Percentiles rank a stretch among this genome's conserved stretches.
phyloP scores from a whole-genome alignment of 2,797 vertebrate genomes.

The Phaenicophaeus curvirostris region DNA sequence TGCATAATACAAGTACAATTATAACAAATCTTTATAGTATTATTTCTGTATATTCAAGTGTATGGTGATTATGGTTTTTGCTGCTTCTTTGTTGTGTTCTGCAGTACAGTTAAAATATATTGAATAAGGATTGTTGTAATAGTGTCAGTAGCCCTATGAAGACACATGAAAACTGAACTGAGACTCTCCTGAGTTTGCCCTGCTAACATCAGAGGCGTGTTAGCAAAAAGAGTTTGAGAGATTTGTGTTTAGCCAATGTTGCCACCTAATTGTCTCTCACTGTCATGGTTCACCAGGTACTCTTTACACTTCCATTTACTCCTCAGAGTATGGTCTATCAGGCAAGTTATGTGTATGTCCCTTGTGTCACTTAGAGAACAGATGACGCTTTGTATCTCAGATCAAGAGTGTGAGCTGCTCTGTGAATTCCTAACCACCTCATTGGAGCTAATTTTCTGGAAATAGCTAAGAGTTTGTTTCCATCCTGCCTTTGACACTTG shows the following conservation, averaged over 20 bases:
- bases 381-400: not conserved
- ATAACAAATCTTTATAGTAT: not conserved
- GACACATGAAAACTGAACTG: not conserved
- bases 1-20: not conserved
- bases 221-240: not conserved
- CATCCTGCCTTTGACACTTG: not conserved
- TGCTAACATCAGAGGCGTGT: not conserved
- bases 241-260: not conserved
- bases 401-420: not conserved
- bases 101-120: not conserved
- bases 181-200: not conserved
- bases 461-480: not conserved
- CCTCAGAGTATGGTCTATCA: not conserved
- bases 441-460: not conserved
- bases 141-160: not conserved
- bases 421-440: not conserved
- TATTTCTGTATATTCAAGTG: not conserved
- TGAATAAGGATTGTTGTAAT: not conserved
- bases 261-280: not conserved
- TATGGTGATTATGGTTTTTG: not conserved
- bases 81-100: not conserved
- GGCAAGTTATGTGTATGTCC: accelerated
- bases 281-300: not conserved
- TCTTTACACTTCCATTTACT: not conserved
- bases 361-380: not conserved